Conservation (phyloP, 2,797 vertebrate genomes). For the Cyclura pinguis region DNA sequence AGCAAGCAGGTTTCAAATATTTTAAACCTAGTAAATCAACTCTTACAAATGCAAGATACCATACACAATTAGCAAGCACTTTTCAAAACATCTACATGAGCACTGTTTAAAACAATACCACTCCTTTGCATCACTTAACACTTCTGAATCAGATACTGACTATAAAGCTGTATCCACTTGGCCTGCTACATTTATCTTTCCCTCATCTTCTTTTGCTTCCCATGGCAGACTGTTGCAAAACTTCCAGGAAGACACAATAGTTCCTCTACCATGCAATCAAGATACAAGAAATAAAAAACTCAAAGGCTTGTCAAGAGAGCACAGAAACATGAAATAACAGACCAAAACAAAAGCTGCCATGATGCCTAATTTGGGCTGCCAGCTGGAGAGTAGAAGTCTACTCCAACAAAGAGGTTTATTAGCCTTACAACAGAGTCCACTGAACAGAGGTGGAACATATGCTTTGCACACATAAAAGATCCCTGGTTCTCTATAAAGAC, state of each 20-base stretch:
- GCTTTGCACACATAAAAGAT: background rate
- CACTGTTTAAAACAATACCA: background rate
- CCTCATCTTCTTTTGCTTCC: background rate
- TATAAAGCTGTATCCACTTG: background rate
- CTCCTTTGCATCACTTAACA: background rate
- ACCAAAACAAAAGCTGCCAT: background rate
- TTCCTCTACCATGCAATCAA: background rate
- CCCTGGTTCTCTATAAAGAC: too few species aligned
- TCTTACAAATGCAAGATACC: background rate
- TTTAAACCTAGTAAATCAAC: background rate
- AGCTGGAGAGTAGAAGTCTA: background rate
- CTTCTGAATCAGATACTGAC: background rate
- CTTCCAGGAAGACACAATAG: background rate
- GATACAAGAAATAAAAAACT: background rate
- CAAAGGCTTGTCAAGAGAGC: background rate
- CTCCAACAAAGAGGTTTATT: background rate
- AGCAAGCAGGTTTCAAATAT: background rate
- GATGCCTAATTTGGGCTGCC: background rate
- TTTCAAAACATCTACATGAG: background rate
- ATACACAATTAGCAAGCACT: background rate
- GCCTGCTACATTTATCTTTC: background rate
- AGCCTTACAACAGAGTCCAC: background rate
- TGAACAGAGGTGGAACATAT: background rate
- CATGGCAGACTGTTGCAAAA: background rate
- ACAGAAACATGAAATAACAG: background rate